Evolutionary conservation across 2,797 vertebrate genomes (phyloP), one percentile per base, ranked within the genome.

Genomic region (Falco naumanni): DNA sequence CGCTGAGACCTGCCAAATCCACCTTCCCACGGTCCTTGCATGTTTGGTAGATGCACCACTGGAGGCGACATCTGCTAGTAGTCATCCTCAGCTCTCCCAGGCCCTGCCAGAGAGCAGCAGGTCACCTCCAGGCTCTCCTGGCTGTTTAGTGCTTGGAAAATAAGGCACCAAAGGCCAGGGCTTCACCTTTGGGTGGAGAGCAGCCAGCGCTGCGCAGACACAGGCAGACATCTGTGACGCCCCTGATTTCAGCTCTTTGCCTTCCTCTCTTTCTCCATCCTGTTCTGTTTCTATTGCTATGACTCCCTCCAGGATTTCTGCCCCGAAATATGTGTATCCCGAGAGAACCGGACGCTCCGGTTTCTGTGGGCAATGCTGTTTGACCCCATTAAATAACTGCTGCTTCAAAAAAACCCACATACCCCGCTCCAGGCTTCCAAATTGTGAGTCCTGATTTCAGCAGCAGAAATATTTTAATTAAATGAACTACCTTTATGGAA

Each of bases 391-490:
- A 78, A 89, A 51, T 4, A 5, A 72, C 51, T 57, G 54, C 80
- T 84, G 59, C 56, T 84, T 59, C 51, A 60, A 45, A 94, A 78
- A 66, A 79, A 19, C 51, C 50, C 70, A 13, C 7, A 24, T 25
- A 50, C 14, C 21, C 63, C 0, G 5, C n/a, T 84, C 50, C 66
- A 56, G 63, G 74, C 86, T 76, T 65, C 86, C 37, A 51, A 74
- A 89, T 60, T 19, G 22, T 16, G 63, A 90, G 75, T 37, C 57
- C 74, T 5, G 29, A 94, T 82, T 82, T 59, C 86, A 88, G 72
- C 48, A 14, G 72, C 76, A 84, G 89, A 88, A 95, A 89, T 84
- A 87, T 93, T 97, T 94, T 93, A 96, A 97, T 95, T 95, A 97
- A 95, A 90, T 77, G 77, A 95, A 76, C 92, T 91, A 92, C 77